These are phyloP conservation scores for Bos indicus DNA, from an alignment of 2,113 vertebrate species.

Conservation along the genomic window DNA sequence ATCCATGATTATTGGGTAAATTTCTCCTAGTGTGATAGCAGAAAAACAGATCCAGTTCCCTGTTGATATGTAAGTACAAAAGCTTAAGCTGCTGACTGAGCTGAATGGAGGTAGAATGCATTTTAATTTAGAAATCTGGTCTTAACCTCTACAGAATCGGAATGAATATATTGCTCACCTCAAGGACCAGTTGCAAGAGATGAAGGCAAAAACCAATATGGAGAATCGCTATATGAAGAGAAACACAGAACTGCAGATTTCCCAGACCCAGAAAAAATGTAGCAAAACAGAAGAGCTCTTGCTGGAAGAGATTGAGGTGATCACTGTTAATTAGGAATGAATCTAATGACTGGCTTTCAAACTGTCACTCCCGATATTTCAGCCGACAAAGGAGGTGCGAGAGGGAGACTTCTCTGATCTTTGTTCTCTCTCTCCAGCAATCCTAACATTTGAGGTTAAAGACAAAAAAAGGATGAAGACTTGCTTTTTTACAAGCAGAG, in stretches of 20 bases:
- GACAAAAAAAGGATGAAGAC: not conserved
- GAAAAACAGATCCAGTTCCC: not conserved
- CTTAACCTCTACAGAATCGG: conserved; percentile 70
- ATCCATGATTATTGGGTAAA: not conserved
- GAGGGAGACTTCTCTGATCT: not conserved
- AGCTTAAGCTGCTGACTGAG: not conserved
- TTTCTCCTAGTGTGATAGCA: not conserved
- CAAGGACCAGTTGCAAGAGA: conserved; percentile 83
- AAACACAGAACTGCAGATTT: conserved; percentile 79
- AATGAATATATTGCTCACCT: conserved; percentile 79
- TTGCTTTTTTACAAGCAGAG: not conserved
- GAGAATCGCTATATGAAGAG: conserved; percentile 81
- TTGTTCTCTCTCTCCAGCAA: not conserved
- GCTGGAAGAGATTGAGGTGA: conserved; percentile 79
- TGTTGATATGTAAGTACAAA: not conserved
- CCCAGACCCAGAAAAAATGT: conserved; percentile 82
- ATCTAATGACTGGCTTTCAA: not conserved
- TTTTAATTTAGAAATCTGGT: not conserved
- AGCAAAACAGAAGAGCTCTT: conserved; percentile 75
- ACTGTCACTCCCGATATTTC: not conserved
- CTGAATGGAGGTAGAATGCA: not conserved
- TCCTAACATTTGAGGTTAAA: not conserved
- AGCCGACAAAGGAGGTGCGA: not conserved
- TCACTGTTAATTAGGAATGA: not conserved
- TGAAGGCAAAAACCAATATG: conserved; percentile 77